Conservation (phyloP, 2,113 vertebrate species). For the Geococcyx californianus region DNA sequence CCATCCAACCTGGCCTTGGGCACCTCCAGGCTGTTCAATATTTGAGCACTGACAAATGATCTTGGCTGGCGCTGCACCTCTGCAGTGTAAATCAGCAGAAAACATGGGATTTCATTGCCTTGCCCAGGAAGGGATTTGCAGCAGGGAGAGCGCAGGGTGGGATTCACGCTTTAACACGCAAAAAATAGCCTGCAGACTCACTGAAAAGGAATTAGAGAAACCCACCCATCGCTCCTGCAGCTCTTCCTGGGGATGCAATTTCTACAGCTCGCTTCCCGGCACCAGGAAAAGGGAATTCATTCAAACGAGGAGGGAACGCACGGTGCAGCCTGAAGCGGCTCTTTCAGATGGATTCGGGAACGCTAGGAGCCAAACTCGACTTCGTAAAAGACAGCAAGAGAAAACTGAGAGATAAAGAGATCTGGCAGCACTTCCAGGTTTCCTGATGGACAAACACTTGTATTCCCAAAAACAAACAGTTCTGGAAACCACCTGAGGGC, state of each 20-base stretch:
- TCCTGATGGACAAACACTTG: neutral
- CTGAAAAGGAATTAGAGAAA: accelerated
- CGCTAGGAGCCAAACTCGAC: neutral
- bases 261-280: neutral
- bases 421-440: accelerated
- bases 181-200: accelerated
- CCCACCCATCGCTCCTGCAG: neutral
- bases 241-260: neutral
- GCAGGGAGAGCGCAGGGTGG: neutral
- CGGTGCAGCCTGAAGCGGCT: neutral
- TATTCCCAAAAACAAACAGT: accelerated
- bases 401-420: neutral
- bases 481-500: neutral
- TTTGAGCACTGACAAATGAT: too few relatives aligned
- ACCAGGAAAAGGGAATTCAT: accelerated
- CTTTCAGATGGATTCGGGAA: neutral
- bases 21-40: too few relatives aligned
- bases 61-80: neutral
- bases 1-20: too few relatives aligned
- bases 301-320: neutral
- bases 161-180: neutral
- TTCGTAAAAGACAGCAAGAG: neutral
- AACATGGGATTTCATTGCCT: neutral
- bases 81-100: neutral
- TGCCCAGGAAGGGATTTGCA: neutral